Evolutionary conservation across 2,113 vertebrate genomes (phyloP), one percentile per base, ranked within the genome.

Genomic region (Microcebus ravelobensis): DNA sequence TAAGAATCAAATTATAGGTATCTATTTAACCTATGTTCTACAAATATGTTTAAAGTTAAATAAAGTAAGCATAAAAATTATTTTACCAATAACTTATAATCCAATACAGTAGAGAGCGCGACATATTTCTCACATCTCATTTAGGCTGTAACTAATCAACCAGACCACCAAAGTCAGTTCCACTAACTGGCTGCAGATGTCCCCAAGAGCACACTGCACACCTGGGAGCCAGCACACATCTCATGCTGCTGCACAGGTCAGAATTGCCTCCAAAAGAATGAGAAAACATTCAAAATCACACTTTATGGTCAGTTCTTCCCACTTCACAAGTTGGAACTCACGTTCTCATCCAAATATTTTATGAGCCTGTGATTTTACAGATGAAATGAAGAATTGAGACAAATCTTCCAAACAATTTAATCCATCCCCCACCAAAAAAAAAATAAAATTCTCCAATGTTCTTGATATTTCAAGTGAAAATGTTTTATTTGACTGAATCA

Each of bases 41-140:
- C 29, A 96, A 90, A 85, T 48, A 59, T 27, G n/a, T 73, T 92
- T 77, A 91, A 36, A 83, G 48, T 84, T 68, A 93, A 97, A 52
- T 91, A 81, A 94, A 18, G 45, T 71, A 86, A 67, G 67, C 85
- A 92, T 80, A 84, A 67, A 81, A 85, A 50, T 73, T 92, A 48
- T 39, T 67, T 95, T n/a, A 88, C 29, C 76, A 48, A 31, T 59
- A 88, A 91, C 21, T 55, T 70, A 42, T 34, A 29, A 36, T 25
- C 15, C 48, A 89, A 5, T 34, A 93, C 14, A 79, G 39, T 21
- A 74, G 2, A 91, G 59, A 42, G 5, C 6, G 21, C 50, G 23
- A 27, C 70, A 14, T 45, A 61, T 65, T 86, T 77, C 73, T 91
- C n/a, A 20, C 10, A 67, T 42, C 50, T 83, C 34, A 23, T 65